Conservation (phyloP, 2,888 invertebrate species). For the Papilio gigon region DNA sequence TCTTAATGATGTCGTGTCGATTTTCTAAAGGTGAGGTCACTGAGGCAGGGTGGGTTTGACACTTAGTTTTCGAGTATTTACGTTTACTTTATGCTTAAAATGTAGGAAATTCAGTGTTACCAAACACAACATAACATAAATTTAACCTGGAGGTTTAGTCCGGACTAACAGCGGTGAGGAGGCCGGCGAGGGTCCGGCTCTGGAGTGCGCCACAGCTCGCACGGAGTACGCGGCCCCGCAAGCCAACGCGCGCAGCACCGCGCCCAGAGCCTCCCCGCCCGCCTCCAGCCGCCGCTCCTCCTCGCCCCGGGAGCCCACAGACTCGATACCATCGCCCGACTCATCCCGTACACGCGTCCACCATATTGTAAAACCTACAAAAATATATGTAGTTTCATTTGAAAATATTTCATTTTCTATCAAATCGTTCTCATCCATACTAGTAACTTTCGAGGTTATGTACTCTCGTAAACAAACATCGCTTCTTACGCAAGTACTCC, state of each 20-base stretch:
- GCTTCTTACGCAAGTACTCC: neutral
- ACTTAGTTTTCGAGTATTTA: no score
- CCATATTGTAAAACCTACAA: constrained; percentile 70
- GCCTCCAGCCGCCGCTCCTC: constrained; percentile 71
- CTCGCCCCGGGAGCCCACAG: constrained; percentile 59
- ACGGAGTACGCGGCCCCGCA: constrained; percentile 76
- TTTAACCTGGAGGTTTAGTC: constrained; percentile 78
- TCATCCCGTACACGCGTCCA: constrained; percentile 76
- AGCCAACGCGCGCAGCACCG: constrained; percentile 66
- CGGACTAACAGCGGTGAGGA: constrained; percentile 69
- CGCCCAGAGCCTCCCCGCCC: constrained; percentile 68
- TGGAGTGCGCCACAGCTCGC: constrained; percentile 70
- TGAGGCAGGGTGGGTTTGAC: no score
- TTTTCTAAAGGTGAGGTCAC: no score
- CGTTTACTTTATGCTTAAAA: no score
- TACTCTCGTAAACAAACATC: constrained; percentile 14
- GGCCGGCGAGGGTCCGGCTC: constrained; percentile 69
- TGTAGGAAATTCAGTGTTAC: no score
- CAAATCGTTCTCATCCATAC: no score
- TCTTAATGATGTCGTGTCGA: no score
- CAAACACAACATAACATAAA: no score
- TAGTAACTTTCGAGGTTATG: no score
- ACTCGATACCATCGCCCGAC: constrained; percentile 62
- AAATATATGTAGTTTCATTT: no score
- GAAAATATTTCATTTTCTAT: no score